A percentile compares a stretch with the other conserved stretches of the same genome.
These are phyloP conservation scores for Drosophila carrolli DNA, from an alignment of 1,140 invertebrate genomes.

Conservation along the genomic window DNA sequence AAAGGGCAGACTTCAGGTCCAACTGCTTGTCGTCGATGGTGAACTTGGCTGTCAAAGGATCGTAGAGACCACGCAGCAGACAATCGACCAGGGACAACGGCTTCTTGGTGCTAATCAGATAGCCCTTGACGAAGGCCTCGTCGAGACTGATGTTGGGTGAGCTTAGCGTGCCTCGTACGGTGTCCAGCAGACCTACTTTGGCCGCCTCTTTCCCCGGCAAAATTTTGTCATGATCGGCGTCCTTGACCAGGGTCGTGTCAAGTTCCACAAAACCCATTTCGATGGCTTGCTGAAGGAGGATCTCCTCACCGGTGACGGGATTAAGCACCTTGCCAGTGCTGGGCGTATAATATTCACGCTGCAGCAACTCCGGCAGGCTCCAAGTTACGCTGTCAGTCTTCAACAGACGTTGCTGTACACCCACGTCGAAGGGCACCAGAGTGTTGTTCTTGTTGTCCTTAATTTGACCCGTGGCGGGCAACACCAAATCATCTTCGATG, in stretches of 20 bases:
- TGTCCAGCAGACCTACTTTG: conserved; percentile 89
- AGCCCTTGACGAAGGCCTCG: conserved; percentile 91
- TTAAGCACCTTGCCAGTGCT: conserved; percentile 92
- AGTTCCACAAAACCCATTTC: conserved; percentile 90
- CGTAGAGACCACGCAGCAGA: conserved; percentile 92
- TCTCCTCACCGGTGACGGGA: conserved; percentile 90
- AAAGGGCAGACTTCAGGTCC: conserved; percentile 92
- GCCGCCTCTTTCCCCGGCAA: conserved; percentile 89
- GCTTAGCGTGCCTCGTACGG: conserved; percentile 88
- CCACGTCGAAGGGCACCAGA: conserved; percentile 89
- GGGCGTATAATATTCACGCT: conserved; percentile 91
- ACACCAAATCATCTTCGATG: conserved; percentile 88
- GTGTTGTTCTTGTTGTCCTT: conserved; percentile 89
- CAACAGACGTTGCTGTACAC: conserved; percentile 89
- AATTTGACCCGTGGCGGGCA: conserved; percentile 88
- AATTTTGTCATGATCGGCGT: conserved; percentile 89
- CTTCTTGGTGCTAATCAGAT: conserved; percentile 90
- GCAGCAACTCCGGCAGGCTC: conserved; percentile 90
- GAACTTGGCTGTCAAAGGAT: conserved; percentile 90
- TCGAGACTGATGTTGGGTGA: conserved; percentile 90
- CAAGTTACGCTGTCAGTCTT: conserved; percentile 89
- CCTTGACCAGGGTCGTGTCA: conserved; percentile 89
- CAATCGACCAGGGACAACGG: conserved; percentile 94
- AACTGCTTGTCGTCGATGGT: conserved; percentile 90
- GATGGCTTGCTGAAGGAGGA: conserved; percentile 90